phyloP scores from a whole-genome alignment of 2,888 invertebrate species.

The Trissoscelio sp. region DNA sequence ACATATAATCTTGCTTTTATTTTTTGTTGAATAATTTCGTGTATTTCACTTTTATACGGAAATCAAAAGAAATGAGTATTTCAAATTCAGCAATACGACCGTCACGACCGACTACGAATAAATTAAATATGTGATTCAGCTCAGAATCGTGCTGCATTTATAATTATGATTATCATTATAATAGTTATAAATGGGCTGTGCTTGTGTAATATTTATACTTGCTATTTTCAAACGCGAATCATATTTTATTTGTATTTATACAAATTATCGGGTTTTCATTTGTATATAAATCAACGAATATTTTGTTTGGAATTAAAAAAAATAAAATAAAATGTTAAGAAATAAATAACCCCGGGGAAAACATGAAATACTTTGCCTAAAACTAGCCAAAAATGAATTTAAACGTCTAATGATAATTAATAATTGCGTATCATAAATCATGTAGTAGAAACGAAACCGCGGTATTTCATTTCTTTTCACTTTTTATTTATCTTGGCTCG shows the following conservation, averaged over 20 bases:
- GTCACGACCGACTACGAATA: slow-evolving; percentile 26
- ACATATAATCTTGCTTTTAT: neutral
- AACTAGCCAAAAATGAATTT: too few species aligned
- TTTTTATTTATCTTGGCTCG: slow-evolving; percentile 31
- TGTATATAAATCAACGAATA: too few species aligned
- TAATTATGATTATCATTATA: slow-evolving; percentile 28
- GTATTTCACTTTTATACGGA: slow-evolving; percentile 14
- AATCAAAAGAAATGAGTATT: slow-evolving; percentile 31
- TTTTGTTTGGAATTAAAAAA: too few species aligned
- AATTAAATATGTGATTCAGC: slow-evolving; percentile 26
- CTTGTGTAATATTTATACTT: slow-evolving; percentile 2
- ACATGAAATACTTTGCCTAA: neutral
- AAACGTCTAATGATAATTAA: slow-evolving; percentile 5
- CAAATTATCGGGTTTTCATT: too few species aligned
- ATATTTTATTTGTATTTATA: neutral
- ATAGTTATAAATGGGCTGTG: slow-evolving; percentile 4
- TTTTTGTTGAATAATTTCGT: slow-evolving; percentile 24
- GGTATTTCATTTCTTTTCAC: slow-evolving; percentile 17
- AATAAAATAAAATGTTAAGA: too few species aligned
- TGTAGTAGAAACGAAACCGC: neutral
- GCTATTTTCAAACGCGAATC: neutral
- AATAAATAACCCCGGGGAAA: too few species aligned
- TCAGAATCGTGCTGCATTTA: neutral
- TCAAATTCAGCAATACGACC: slow-evolving; percentile 26
- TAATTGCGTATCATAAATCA: slow-evolving; percentile 16